Conservation (phyloP, 2,888 invertebrate genomes). For the Cheilosia urbana region DNA sequence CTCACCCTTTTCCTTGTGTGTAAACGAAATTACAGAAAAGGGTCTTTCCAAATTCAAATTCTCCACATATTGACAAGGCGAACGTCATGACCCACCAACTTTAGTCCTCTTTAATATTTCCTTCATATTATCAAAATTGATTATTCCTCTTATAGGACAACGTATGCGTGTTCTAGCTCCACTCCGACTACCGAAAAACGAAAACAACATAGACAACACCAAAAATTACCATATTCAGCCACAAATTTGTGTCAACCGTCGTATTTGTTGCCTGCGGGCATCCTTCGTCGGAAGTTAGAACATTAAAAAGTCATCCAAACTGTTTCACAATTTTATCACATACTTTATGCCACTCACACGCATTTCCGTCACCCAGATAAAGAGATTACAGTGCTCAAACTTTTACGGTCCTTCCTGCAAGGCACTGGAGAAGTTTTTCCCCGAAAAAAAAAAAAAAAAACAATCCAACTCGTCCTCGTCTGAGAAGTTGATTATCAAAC, state of each 20-base stretch:
- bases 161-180: not conserved
- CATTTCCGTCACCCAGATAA: slow-evolving; percentile 8
- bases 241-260: not conserved
- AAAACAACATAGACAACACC: not conserved
- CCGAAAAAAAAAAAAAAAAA: not conserved
- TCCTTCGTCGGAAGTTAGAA: slow-evolving; percentile 33
- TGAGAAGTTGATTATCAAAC: slow-evolving; percentile 19
- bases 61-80: too few relatives aligned
- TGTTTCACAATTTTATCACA: slow-evolving; percentile 56
- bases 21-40: too few relatives aligned
- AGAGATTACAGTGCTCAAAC: slow-evolving; percentile 42
- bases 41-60: too few relatives aligned
- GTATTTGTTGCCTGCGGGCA: not conserved
- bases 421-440: not conserved
- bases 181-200: not conserved
- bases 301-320: slow-evolving; percentile 52
- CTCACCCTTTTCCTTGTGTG: too few relatives aligned
- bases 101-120: not conserved
- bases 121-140: slow-evolving; percentile 19
- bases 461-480: not conserved
- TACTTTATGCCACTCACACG: slow-evolving; percentile 18
- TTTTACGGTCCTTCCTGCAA: slow-evolving; percentile 21
- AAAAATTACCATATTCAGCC: slow-evolving; percentile 37
- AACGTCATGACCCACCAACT: not conserved
- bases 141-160: not conserved